phyloP scores from a whole-genome alignment of 1,140 invertebrate genomes.

The Temnothorax curvispinosus region DNA sequence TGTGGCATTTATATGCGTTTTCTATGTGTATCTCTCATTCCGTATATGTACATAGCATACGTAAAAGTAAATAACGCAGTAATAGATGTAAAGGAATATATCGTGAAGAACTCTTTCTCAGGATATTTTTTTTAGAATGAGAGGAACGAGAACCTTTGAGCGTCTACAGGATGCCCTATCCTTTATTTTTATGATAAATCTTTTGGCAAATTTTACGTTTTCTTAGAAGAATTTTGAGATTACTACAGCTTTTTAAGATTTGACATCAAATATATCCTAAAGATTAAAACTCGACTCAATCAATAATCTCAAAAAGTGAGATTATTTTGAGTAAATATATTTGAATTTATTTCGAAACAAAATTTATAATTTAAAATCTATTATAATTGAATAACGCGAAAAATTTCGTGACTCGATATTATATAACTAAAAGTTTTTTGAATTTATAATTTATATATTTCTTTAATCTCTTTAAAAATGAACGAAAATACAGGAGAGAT shows the following conservation, averaged over 20 bases:
- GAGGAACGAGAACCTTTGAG: slow-evolving; percentile 82
- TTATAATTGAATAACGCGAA: background rate
- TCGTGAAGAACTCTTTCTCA: slow-evolving; percentile 21
- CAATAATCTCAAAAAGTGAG: background rate
- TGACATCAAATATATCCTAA: background rate
- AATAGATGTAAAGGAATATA: slow-evolving; percentile 33
- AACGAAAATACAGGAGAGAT: background rate
- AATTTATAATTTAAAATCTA: background rate
- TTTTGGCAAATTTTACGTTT: background rate
- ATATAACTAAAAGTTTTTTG: background rate
- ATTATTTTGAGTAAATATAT: background rate
- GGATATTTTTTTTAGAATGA: slow-evolving; percentile 24
- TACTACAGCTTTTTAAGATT: background rate
- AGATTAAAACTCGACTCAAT: background rate
- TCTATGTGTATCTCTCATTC: background rate
- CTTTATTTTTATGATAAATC: slow-evolving; percentile 15
- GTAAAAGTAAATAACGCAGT: background rate
- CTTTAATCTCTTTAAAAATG: background rate
- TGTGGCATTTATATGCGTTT: background rate
- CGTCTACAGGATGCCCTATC: slow-evolving; percentile 24
- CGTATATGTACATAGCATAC: background rate
- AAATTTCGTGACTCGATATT: background rate
- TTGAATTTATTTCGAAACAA: background rate
- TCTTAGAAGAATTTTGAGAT: background rate
- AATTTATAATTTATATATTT: background rate